phyloP scores from a whole-genome alignment of 1,140 invertebrate species.

The Sesamia nonagrioides region DNA sequence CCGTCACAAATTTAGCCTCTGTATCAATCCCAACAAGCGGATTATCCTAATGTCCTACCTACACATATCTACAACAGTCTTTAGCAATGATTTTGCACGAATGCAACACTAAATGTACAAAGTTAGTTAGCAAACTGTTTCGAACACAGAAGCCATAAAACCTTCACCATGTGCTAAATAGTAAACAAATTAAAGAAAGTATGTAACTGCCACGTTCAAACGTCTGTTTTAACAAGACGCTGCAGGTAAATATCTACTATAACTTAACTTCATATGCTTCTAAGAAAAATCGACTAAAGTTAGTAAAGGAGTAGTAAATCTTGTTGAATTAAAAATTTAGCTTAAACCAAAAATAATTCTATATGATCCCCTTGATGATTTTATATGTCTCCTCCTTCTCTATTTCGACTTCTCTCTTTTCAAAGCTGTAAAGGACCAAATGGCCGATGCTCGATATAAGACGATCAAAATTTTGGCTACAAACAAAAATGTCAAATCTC shows the following conservation, averaged over 20 bases:
- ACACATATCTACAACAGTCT: neutral
- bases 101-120: neutral
- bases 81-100: conserved; percentile 3
- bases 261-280: neutral
- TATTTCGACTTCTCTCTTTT: no score
- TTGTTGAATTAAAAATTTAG: no score
- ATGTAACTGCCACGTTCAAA: neutral
- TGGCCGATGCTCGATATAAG: no score
- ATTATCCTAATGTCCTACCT: neutral
- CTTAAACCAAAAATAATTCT: no score
- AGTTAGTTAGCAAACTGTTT: neutral
- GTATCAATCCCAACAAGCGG: neutral
- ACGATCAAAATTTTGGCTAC: no score
- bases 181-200: conserved; percentile 39
- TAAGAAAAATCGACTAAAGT: no score
- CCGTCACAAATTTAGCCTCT: no score
- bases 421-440: no score
- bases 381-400: no score
- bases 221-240: conserved; percentile 9
- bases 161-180: conserved; percentile 7
- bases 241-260: neutral
- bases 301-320: no score
- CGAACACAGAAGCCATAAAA: conserved; percentile 17
- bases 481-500: no score
- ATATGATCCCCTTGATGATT: no score